A percentile compares a stretch with the other conserved stretches of the same genome.
phyloP scores from a whole-genome alignment of 35 echinoderm and acorn worm species.

The Lytechinus pictus region DNA sequence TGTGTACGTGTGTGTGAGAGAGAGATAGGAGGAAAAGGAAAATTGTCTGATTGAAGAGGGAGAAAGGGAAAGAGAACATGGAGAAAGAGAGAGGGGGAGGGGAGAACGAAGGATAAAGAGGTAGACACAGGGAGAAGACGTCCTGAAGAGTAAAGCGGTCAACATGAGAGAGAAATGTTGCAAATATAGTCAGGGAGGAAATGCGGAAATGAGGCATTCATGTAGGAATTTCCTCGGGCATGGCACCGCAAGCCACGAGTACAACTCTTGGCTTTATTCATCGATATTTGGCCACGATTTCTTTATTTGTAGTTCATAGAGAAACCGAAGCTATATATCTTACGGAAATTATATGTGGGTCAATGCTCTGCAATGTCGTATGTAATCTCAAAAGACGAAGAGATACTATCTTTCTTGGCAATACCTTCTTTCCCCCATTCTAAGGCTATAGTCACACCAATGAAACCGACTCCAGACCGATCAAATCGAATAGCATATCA shows the following conservation, averaged over 20 bases:
- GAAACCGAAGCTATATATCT: background rate
- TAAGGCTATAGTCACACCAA: too few relatives aligned
- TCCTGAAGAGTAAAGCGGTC: too few relatives aligned
- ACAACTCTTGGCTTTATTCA: background rate
- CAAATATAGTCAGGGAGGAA: background rate
- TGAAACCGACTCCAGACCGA: too few relatives aligned
- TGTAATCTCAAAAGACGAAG: background rate
- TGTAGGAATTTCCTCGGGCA: background rate
- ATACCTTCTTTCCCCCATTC: background rate
- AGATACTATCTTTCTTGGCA: background rate
- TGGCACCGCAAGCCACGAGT: background rate
- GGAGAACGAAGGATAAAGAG: too few relatives aligned
- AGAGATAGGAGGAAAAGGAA: background rate
- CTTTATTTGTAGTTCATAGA: background rate
- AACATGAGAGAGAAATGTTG: background rate
- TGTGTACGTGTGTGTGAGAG: background rate
- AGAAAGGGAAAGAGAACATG: background rate
- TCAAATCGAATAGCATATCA: too few relatives aligned
- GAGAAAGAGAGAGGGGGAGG: background rate
- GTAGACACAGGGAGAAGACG: too few relatives aligned
- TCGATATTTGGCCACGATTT: background rate
- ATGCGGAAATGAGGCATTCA: background rate
- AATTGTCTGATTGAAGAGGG: background rate
- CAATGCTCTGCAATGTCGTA: background rate
- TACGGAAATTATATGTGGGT: background rate